Evolutionary conservation across 2,888 invertebrate species (phyloP), one percentile per base, ranked within the genome.

Genomic region (Brassicogethes aeneus): DNA sequence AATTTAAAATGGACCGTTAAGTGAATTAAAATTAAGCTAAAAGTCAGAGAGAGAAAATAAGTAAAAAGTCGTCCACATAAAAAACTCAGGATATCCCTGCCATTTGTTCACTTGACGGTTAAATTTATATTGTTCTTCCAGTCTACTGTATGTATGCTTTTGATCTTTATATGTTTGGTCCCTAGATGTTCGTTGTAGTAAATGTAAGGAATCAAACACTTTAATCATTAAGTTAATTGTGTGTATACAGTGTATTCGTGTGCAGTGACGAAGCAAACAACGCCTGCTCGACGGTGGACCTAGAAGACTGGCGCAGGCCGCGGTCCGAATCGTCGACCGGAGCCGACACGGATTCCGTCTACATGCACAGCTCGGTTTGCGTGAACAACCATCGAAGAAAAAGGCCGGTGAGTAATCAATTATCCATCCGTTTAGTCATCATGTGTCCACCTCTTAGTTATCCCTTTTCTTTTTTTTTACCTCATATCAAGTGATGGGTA

Each of bases 251-350:
- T 66, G 54, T 59, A 57, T 64, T 62, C 62, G 62, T 65, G 65
- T 71, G 44, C 70, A 90, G 90, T 70, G 92, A 92, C 64, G 91
- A 92, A 60, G 80, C 80, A 55, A 69, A 67, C 56, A 67, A 81
- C 76, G 44, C 75, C 70, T 48, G 80, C 76, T 51, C 74, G 59
- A 65, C 75, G 56, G 70, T 56, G 57, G 69, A 83, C 54, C 70
- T 77, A 60, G 82, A 82, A 43, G 80, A 79, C 43, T 79, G 81
- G 77, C 72, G 75, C 37, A 74, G 89, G 39, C 78, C 81, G 44
- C 75, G 89, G 39, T 86, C 86, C 16, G 89, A 89, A 68, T 88
- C 88, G 43, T 81, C 80, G 47, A 70, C 70, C 36, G 74, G 68
- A 0, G 82, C 80, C 1, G 85, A 85, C 59, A 79, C 78, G n/a